Evolutionary conservation across 2,888 invertebrate genomes (phyloP).

Genomic region (Drosophila stalkeri): DNA sequence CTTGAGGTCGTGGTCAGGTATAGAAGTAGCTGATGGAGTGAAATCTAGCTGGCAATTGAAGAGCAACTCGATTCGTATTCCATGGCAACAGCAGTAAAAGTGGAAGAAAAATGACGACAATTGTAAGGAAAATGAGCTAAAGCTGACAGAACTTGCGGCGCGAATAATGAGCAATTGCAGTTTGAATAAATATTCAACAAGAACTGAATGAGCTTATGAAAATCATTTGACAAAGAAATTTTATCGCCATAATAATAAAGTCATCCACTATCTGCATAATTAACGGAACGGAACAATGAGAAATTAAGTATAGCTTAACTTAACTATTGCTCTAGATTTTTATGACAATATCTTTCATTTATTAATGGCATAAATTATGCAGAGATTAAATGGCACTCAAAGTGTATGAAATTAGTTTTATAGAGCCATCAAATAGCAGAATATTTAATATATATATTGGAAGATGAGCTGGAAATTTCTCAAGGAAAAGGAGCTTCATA

Average conservation of each 20-base stretch:
- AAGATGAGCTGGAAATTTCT: too few species aligned
- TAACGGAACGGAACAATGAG: neutral
- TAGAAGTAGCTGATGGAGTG: slow-evolving; percentile 41
- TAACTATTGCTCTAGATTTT: neutral
- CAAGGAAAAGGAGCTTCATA: too few species aligned
- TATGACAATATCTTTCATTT: neutral
- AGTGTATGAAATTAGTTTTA: too few species aligned
- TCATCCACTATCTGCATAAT: slow-evolving; percentile 1
- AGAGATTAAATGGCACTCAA: neutral
- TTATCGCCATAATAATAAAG: neutral
- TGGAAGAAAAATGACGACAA: neutral
- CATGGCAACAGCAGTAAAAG: neutral
- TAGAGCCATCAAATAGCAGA: too few species aligned
- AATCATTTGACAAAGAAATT: neutral
- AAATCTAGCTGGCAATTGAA: slow-evolving; percentile 52
- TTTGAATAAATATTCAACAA: slow-evolving; percentile 38
- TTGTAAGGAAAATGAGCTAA: neutral
- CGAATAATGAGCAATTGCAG: slow-evolving; percentile 27
- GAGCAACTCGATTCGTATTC: slow-evolving; percentile 35
- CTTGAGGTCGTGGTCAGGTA: slow-evolving; percentile 54
- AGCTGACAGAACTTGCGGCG: slow-evolving; percentile 10
- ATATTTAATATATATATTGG: too few species aligned
- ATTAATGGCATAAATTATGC: neutral
- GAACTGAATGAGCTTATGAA: neutral
- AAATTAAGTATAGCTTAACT: neutral